Evolutionary conservation across 2,888 invertebrate genomes (phyloP), one percentile per base, ranked within the genome.

Genomic region (Hymenopus coronatus): DNA sequence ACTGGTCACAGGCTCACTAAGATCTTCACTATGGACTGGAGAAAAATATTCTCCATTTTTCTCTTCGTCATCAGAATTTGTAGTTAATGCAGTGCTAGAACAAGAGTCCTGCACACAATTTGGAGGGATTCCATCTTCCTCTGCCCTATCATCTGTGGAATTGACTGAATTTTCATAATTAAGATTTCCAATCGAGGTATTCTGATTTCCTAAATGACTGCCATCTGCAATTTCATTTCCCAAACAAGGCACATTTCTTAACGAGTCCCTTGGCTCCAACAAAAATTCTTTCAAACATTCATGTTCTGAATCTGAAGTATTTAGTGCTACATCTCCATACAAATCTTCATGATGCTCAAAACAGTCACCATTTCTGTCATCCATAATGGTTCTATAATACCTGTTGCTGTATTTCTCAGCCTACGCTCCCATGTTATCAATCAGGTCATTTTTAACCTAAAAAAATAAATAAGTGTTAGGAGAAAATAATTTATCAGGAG

Each of bases 271-370:
- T n/a, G 90, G 85, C 25, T 92, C 92, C 46, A 92, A 88, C 83
- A 92, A 89, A 89, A 92, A 92, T 82, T 92, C 92, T 89, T 92
- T 92, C 88, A 92, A 90, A 88, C 91, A 91, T 82, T 91, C 91
- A 82, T 91, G 91, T 86, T 91, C 91, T 70, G 91, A 89, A 86
- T 92, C 92, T n/a, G 91, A 91, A 20, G 90, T 90, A 54, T 91
- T 90, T 28, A 91, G 89, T 27, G 91, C 91, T 54, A 91, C 91
- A 90, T 91, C 92, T 46, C 90, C 90, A 90, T 91, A 92, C 33
- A 92, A 89, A 89, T 91, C 91, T 83, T 91, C 91, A 87, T 91
- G 91, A 89, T 92, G 91, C 82, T 91, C 91, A 90, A 91, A 92
- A 89, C 91, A 91, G 87, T 91, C 91, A 84, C 91, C 92, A 91